Conservation (phyloP, 1,140 invertebrate species). For the Dreissena polymorpha region DNA sequence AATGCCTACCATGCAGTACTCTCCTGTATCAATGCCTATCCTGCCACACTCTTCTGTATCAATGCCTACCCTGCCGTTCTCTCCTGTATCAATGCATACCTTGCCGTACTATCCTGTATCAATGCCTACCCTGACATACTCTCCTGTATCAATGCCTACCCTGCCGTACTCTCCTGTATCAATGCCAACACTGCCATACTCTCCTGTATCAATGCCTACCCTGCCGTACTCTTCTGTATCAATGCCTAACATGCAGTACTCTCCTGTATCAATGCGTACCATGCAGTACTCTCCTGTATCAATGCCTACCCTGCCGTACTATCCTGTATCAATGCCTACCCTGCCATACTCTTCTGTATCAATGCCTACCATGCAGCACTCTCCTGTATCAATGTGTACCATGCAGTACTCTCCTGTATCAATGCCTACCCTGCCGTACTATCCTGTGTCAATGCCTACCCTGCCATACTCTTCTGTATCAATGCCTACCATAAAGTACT, state of each 20-base stretch:
- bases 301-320: constrained; percentile 80
- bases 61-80: constrained; percentile 80
- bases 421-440: constrained; percentile 79
- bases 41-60: constrained; percentile 81
- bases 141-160: constrained; percentile 80
- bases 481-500: too few species aligned
- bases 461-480: constrained; percentile 81
- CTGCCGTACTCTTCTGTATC: constrained; percentile 81
- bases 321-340: constrained; percentile 80
- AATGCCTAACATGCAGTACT: constrained; percentile 80
- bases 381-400: constrained; percentile 80
- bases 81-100: constrained; percentile 80
- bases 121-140: constrained; percentile 80
- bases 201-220: constrained; percentile 80
- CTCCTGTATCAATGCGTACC: constrained; percentile 79
- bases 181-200: constrained; percentile 80
- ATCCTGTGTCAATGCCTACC: too few species aligned
- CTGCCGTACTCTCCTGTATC: constrained; percentile 81
- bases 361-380: constrained; percentile 80
- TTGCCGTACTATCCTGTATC: constrained; percentile 81
- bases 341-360: constrained; percentile 81
- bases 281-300: too few species aligned
- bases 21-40: constrained; percentile 80
- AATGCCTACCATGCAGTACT: constrained; percentile 80
- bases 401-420: too few species aligned